Evolutionary conservation across 2,113 vertebrate genomes (phyloP).

Genomic region (Chionodraco myersi): DNA sequence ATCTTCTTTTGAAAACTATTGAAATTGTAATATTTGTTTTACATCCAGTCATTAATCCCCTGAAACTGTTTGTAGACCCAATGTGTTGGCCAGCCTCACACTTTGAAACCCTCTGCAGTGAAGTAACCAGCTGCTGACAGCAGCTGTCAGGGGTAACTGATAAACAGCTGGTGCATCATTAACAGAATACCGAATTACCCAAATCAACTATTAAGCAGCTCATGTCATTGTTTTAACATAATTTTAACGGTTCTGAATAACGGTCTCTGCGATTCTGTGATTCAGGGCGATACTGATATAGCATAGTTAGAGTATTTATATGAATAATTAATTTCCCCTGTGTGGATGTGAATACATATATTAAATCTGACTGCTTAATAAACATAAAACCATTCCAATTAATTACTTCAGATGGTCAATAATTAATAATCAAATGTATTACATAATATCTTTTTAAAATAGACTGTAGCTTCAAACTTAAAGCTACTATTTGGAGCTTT

Average conservation of each 20-base stretch:
- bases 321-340: not conserved
- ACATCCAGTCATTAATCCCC: too few species aligned
- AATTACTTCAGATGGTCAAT: not conserved
- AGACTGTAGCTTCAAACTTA: constrained; percentile 1
- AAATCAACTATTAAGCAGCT: not conserved
- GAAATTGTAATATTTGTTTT: too few species aligned
- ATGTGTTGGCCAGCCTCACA: too few species aligned
- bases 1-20: too few species aligned
- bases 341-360: not conserved
- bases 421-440: not conserved
- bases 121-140: too few species aligned
- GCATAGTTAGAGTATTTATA: not conserved
- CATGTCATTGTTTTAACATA: not conserved
- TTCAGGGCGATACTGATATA: not conserved
- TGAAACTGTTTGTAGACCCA: too few species aligned
- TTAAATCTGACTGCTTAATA: not conserved
- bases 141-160: not conserved
- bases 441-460: not conserved
- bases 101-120: too few species aligned
- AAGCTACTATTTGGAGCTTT: not conserved
- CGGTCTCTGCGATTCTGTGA: not conserved
- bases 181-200: not conserved
- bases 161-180: not conserved
- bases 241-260: not conserved
- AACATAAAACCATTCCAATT: not conserved